Percentiles rank a stretch among this genome's conserved stretches.
These are phyloP conservation scores for Erythrocercus mccallii DNA, from an alignment of 2,113 vertebrate genomes.

Conservation along the genomic window DNA sequence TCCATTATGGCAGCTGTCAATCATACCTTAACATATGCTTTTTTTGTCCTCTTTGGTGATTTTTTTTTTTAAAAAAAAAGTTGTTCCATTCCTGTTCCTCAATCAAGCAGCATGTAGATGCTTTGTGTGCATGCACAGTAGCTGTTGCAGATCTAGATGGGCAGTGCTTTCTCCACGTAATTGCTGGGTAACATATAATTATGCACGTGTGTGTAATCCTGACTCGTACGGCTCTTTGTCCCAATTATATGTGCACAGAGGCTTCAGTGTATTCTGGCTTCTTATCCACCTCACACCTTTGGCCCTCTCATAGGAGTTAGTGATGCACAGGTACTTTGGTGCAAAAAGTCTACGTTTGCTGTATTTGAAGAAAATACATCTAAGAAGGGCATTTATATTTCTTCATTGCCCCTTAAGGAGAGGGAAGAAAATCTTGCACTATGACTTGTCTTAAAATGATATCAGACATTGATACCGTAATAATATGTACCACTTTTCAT, in stretches of 20 bases:
- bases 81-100: slow-evolving; percentile 9
- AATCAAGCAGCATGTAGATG: slow-evolving; percentile 2
- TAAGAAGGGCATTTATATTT: neutral
- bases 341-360: neutral
- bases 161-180: slow-evolving; percentile 5
- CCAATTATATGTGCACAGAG: neutral
- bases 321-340: neutral
- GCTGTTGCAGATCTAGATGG: neutral
- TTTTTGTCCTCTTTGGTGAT: slow-evolving; percentile 24
- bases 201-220: slow-evolving; percentile 20
- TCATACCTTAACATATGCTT: slow-evolving; percentile 65
- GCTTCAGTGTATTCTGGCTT: neutral
- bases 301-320: neutral
- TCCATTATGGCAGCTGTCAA: slow-evolving; percentile 71
- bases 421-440: neutral
- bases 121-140: neutral
- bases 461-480: neutral
- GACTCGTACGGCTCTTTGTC: neutral
- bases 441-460: neutral
- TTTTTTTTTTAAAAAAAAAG: neutral
- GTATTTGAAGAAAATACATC: neutral
- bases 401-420: neutral
- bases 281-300: neutral
- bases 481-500: neutral
- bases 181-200: neutral